Base-by-base conservation (phyloP, 2,888 invertebrate species). In the Cordilura impudica region DNA sequence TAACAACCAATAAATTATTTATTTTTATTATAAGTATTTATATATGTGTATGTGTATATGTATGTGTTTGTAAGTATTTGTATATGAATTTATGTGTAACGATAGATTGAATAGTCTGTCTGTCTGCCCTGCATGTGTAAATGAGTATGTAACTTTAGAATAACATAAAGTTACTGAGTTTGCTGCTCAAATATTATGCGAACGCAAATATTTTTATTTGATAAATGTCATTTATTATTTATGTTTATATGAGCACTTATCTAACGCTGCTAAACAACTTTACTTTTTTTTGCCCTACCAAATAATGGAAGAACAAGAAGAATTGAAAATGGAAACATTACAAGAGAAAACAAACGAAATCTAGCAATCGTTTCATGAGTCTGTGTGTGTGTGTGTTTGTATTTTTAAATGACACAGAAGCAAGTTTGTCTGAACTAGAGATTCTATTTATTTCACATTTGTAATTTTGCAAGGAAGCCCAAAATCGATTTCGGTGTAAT, bases 161-260 rank as follows among this genome's bases (percentile, higher is more conserved):
- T 54, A 14, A 31, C 29, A 12, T 47, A 39, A 26, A 60, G 26
- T 23, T 47, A 84, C 84, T 84, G 85, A 86, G 84, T 85, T 86
- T 86, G 83, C 86, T 87, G 83, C 86, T 85, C 87, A 87, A 87
- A 87, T 87, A 87, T 87, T 87, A 86, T 87, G 86, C 86, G 86
- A 86, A 86, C 85, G 85, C 86, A 87, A 87, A 87, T 87, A 87
- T 87, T 87, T 87, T 87, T 87, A 87, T 87, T 87, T 87, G 86
- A 86, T 87, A 87, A 87, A 87, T 87, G 87, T 86, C 87, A 86
- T 87, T 87, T 87, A 87, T 87, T 87, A 87, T 87, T 87, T 87
- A 87, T 87, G 85, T 87, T 87, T 87, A 85, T 87, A 86, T 87
- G 87, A 87, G 86, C 87, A 87, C 87, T 87, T 87, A 87, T 87